Base-by-base conservation (phyloP, 2,113 vertebrate species). In the Salvelinus namaycush region DNA sequence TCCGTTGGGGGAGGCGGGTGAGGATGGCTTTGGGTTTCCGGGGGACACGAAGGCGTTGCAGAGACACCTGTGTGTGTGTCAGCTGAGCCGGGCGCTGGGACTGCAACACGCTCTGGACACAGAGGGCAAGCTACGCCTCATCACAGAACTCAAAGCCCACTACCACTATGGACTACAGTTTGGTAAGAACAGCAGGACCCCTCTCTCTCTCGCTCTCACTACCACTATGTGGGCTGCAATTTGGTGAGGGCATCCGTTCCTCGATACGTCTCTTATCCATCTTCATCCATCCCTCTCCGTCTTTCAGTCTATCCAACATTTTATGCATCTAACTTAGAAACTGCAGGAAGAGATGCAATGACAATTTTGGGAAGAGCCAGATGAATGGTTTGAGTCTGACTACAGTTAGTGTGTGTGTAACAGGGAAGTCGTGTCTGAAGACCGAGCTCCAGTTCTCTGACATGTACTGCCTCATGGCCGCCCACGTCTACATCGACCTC, bases 371-470 rank as follows among this genome's bases (percentile, higher is more conserved):
- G 39, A 11, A 11, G 9, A 44, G 2, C 34, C 34, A 44, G 39
- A 44, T 8, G 8, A 11, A 2, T 44, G 39, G 39, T 44, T 44
- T 44, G 39, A 44, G 39, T 44, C 39, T 44, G 39, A 44, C 39
- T 44, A 11, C 3, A 44, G 39, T 11, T 44, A 6, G 27, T 24
- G 4, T 77, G 0, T 76, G 27, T 79, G 12, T 0, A 6, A 72
- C 80, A 99, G 98, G 98, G 6, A 95, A 91, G 69, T 93, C 92
- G 20, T 94, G 96, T 82, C 93, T 99, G 92, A 99, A 99, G 93
- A 99, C 97, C 12, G 98, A 99, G 87, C 88, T 98, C 80, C 97
- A 98, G 85, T 97, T 97, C 87, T 99, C 97, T 7, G 97, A 99
- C 76, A 97, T 96, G 93, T 99, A 99, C 81, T 98, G 97, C 80